Percentiles rank a stretch among this genome's conserved stretches.
These are phyloP conservation scores for Drosophila meridionalis DNA, from an alignment of 2,888 invertebrate genomes.

Conservation along the genomic window DNA sequence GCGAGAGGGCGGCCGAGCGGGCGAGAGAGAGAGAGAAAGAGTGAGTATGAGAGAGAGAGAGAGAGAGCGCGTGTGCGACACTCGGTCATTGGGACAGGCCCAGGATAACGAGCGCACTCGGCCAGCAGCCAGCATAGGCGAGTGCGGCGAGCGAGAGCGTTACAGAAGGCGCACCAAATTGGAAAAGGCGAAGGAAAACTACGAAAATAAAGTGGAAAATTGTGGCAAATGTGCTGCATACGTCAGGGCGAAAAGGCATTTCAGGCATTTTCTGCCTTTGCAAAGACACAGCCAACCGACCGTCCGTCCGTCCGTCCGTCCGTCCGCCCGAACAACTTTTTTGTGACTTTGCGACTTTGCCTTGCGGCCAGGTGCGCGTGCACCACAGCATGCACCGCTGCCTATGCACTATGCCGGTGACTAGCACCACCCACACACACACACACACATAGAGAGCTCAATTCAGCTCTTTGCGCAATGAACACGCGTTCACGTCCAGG, in stretches of 20 bases:
- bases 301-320: not conserved
- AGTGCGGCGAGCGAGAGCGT: slow-evolving; percentile 10
- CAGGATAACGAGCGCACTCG: slow-evolving; percentile 51
- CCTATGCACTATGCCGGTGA: slow-evolving; percentile 27
- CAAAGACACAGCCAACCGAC: slow-evolving; percentile 12
- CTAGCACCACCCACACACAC: slow-evolving; percentile 14
- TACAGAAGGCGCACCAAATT: not conserved
- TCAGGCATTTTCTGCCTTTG: slow-evolving; percentile 37
- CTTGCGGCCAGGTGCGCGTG: slow-evolving; percentile 26
- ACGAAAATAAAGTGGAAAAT: slow-evolving; percentile 24
- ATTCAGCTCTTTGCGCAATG: slow-evolving; percentile 5
- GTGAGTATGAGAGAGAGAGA: not conserved
- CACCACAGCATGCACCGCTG: slow-evolving; percentile 16
- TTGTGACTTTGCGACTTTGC: slow-evolving; percentile 26
- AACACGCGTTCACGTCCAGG: slow-evolving; percentile 17
- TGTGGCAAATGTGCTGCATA: slow-evolving; percentile 48
- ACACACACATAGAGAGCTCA: not conserved
- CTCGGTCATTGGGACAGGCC: slow-evolving; percentile 83
- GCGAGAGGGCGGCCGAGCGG: not conserved
- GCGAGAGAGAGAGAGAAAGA: not conserved
- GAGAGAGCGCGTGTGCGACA: slow-evolving; percentile 34
- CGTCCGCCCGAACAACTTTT: slow-evolving; percentile 6
- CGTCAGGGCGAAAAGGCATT: slow-evolving; percentile 55
- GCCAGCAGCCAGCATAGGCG: slow-evolving; percentile 21
- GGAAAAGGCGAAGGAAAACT: slow-evolving; percentile 6